Base-by-base conservation (phyloP, 2,113 vertebrate species). In the Coreoperca whiteheadi region DNA sequence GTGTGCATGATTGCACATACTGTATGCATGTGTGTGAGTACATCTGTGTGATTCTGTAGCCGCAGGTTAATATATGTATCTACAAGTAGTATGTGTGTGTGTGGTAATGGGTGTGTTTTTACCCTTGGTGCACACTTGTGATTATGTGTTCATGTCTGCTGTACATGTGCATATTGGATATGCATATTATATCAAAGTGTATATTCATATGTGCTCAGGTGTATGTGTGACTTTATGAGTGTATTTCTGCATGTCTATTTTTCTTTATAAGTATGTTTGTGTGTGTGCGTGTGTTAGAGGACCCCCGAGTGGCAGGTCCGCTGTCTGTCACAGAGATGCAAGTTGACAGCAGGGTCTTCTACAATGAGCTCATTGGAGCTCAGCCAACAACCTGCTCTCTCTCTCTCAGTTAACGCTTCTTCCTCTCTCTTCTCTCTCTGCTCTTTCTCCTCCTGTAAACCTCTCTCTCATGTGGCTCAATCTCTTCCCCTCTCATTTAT, bases 361-460 rank as follows among this genome's bases (percentile, higher is more conserved):
- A 90, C 92, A 87, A 85, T 89, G 81, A 88, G 89, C 71, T 83
- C 79, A 68, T 67, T 91, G 90, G 91, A 90, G 88, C 73, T 83
- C 68, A 85, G 90, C 91, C 92, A 93, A 80, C 85, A 92, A 93
- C 77, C 87, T 85, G 88, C 89, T 73, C 69, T 81, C 69, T 79
- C 69, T 79, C 64, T 57, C 74, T 83, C 73, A 54, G 71, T 87
- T 87, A 77, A 63, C 51, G 32, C 79, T 12, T 69, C 77, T 59
- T 79, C 54, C 72, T 68, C 80, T 67, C 46, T 67, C 28, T 8
- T 21, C 41, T 60, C 32, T 64, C 34, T 9, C 30, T 15, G 69
- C 28, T 43, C 25, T 37, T 56, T 77, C 30, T 43, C 68, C 53
- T 59, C n/a, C 4, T 54, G 34, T 65, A 84, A 57, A 71, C 74